Percentiles rank a stretch among this genome's conserved stretches.
These are phyloP conservation scores for Laothoe populi DNA, from an alignment of 2,888 invertebrate genomes.

Conservation along the genomic window DNA sequence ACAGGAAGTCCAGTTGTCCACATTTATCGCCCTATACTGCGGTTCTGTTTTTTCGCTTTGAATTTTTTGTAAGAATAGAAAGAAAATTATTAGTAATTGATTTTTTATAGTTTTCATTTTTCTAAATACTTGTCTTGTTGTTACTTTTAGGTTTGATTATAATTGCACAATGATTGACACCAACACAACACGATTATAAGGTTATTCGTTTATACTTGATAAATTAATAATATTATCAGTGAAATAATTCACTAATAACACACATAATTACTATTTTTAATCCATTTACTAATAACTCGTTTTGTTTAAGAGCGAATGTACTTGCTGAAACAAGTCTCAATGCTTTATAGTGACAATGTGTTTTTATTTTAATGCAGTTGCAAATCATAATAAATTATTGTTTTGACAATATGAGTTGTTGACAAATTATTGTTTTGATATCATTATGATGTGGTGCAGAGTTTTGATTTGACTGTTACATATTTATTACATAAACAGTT, in stretches of 20 bases:
- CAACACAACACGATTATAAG: no score
- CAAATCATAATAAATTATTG: constrained; percentile 22
- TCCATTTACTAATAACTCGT: not conserved
- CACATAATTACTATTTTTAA: not conserved
- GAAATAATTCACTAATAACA: not conserved
- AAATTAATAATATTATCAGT: no score
- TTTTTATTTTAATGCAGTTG: constrained; percentile 11
- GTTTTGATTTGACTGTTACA: not conserved
- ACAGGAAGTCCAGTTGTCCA: constrained; percentile 59
- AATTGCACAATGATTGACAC: not conserved
- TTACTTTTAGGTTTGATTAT: not conserved
- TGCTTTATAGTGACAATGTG: constrained; percentile 18
- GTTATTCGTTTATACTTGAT: no score
- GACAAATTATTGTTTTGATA: constrained; percentile 11
- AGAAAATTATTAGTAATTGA: not conserved
- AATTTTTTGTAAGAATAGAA: not conserved
- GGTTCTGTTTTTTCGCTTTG: not conserved
- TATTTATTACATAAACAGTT: not conserved
- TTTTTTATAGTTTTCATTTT: not conserved
- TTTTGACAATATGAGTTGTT: constrained; percentile 18
- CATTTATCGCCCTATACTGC: not conserved
- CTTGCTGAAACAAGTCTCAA: not conserved
- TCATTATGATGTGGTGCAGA: not conserved
- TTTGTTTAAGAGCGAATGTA: not conserved
- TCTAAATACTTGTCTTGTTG: not conserved